Conservation (phyloP, 2,888 invertebrate species). For the Stictocephala bisonia region DNA sequence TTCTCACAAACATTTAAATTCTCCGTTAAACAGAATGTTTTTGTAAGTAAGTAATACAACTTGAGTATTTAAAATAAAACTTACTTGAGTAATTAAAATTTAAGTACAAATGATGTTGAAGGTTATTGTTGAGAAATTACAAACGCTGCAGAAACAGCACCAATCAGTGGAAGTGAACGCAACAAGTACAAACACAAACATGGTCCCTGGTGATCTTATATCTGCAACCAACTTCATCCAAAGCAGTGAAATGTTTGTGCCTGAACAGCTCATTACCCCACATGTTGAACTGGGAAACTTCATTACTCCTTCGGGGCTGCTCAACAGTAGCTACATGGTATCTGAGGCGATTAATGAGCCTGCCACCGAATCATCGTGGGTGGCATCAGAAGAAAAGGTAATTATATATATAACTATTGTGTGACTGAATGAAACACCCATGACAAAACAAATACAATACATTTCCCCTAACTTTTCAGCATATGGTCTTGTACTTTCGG, state of each 20-base stretch:
- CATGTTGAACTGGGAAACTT: neutral
- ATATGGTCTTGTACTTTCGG: too few relatives aligned
- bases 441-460: too few relatives aligned
- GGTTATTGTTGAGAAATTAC: conserved; percentile 7
- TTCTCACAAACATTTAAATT: too few relatives aligned
- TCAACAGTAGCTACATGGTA: neutral
- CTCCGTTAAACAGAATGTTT: too few relatives aligned
- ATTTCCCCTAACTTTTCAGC: too few relatives aligned
- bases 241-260: conserved; percentile 13
- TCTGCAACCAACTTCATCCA: conserved; percentile 17
- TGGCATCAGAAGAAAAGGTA: neutral
- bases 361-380: neutral
- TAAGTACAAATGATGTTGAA: too few relatives aligned
- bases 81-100: too few relatives aligned
- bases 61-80: too few relatives aligned
- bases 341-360: neutral
- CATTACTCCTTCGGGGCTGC: neutral
- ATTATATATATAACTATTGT: neutral
- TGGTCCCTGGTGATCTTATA: conserved; percentile 18
- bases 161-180: neutral
- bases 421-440: too few relatives aligned
- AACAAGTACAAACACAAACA: neutral
- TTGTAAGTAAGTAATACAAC: too few relatives aligned
- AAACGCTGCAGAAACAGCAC: neutral
- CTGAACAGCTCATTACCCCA: neutral